These are phyloP conservation scores for Enoplosus armatus DNA, from an alignment of 2,797 vertebrate genomes.

Conservation along the genomic window DNA sequence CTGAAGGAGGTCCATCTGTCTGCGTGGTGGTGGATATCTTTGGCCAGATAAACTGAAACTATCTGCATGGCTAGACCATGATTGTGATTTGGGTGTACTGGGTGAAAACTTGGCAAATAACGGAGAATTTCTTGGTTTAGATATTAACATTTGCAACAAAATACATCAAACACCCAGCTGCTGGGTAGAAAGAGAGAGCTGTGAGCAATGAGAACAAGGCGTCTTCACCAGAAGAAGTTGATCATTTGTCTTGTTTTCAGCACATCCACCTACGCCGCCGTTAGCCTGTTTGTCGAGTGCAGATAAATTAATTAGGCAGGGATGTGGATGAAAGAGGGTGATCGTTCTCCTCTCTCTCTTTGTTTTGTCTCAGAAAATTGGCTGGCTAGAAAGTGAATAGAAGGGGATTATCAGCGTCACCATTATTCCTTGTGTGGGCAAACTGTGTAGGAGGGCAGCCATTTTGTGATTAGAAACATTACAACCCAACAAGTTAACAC, in stretches of 20 bases:
- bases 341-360: conserved; percentile 30
- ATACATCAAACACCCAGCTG: neutral
- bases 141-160: neutral
- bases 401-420: conserved; percentile 48
- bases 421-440: conserved; percentile 39
- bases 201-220: neutral
- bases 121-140: neutral
- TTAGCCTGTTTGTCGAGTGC: conserved; percentile 25
- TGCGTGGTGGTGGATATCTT: neutral
- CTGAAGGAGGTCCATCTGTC: too few relatives aligned
- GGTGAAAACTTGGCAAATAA: neutral
- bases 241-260: conserved; percentile 2
- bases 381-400: conserved; percentile 34
- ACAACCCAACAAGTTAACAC: neutral
- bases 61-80: neutral
- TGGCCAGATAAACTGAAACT: neutral
- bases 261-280: conserved; percentile 29
- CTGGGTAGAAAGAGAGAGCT: neutral
- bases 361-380: conserved; percentile 51
- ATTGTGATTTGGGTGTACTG: neutral
- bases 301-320: conserved; percentile 47
- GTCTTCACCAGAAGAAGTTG: neutral
- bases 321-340: conserved; percentile 29
- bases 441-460: conserved; percentile 35
- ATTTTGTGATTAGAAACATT: conserved; percentile 30